Base-by-base conservation (phyloP, 2,797 vertebrate genomes). In the Lepidocolaptes lacrymiger region DNA sequence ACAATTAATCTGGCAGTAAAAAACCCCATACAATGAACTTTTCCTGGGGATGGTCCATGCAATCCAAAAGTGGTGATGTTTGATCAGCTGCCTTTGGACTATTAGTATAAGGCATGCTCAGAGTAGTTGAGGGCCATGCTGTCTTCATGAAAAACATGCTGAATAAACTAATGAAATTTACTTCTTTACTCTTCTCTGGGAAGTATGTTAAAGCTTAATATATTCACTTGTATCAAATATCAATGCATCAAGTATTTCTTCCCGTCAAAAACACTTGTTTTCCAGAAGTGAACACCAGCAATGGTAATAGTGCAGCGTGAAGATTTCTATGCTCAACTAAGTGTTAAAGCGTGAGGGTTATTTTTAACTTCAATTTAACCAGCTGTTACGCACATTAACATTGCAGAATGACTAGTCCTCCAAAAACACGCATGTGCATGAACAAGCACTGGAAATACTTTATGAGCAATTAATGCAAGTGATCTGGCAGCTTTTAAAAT, bases 1-100 rank as follows among this genome's bases (percentile, higher is more conserved):
- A 97, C 86, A 81, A 95, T 96, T 96, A 95, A 94, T 51, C 84
- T 94, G 88, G 88, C 86, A 89, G 26, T 64, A 77, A 54, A 93
- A 92, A 95, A 83, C 2, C 8, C 27, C 9, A 66, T 8, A 67
- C 32, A 67, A 12, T 2, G 4, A 91, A 3, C 44, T 69, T 71
- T 92, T 80, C 13, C 78, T 39, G n/a, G 30, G 32, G 14, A 27
- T 64, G 52, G 62, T 32, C 55, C 86, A 59, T 22, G 56, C 36
- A 87, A 62, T 43, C 19, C 2, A 71, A 41, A 74, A 89, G 41
- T 15, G 3, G 62, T 9, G 2, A 30, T 7, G 4, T 27, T 37
- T 44, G 5, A 87, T 77, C 9, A 43, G 24, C 39, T 71, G 85
- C n/a, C 52, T 48, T 3, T 32, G 64, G 23, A 80, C 36, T 71